Evolutionary conservation across 2,113 vertebrate genomes (phyloP).

Genomic region (Condylura cristata): DNA sequence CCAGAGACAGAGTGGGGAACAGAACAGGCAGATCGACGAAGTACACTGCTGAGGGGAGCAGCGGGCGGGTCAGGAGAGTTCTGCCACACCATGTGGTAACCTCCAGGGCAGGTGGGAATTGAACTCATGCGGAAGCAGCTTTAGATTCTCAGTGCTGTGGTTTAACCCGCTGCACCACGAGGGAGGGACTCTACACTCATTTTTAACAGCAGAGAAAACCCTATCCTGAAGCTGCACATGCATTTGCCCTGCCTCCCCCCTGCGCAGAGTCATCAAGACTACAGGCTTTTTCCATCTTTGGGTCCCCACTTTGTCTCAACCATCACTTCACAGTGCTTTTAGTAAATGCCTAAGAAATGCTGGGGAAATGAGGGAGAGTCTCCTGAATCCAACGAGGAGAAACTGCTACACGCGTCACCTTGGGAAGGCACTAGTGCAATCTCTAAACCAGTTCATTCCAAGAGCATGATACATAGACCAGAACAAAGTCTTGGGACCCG

Average conservation of each 20-base stretch:
- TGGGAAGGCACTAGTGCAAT: not conserved
- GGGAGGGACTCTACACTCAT: not conserved
- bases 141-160: no score
- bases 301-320: not conserved
- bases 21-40: no score
- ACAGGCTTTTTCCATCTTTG: not conserved
- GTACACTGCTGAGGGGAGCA: no score
- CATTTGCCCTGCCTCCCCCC: not conserved
- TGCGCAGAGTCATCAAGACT: not conserved
- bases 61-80: no score
- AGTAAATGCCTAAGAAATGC: not conserved
- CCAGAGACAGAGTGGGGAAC: no score
- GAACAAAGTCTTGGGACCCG: not conserved
- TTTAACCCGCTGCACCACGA: no score
- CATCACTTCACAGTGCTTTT: not conserved
- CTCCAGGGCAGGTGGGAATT: no score
- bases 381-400: not conserved
- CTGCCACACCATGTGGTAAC: no score
- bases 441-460: not conserved
- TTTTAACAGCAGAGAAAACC: not conserved
- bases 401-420: not conserved
- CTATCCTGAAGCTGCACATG: not conserved
- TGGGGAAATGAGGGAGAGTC: not conserved
- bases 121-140: no score
- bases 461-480: not conserved